Evolutionary conservation across 1,140 invertebrate species (phyloP), one percentile per base, ranked within the genome.

Genomic region (Druon quercuslanigerum): DNA sequence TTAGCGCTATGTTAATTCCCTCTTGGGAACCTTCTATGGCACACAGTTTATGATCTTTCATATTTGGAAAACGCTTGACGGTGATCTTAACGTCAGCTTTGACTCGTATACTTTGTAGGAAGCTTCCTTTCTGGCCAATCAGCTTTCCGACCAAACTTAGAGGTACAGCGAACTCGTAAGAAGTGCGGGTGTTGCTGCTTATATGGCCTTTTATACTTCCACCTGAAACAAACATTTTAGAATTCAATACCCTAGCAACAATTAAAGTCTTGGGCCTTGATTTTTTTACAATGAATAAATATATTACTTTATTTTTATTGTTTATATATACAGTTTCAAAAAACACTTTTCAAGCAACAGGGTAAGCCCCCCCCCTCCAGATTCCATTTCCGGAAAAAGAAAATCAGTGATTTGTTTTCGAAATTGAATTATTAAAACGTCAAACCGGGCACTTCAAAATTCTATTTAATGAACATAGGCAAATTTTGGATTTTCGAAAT

Each of bases 51-150:
- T 94, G 94, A 12, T 93, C 90, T 72, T 92, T 92, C 54, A 94
- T 93, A n/a, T 90, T 92, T 13, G 94, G 95, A 91, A 97, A 96
- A 84, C 94, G 94, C 88, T 95, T 95, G 8, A 99, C 93, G 71
- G 94, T 90, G 57, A 99, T 95, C 82, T 93, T 94, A 17, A 97
- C 95, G 82, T 95, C 93, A 1, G 96, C 95, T 82, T 95, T 94
- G 4, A 93, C 89, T 87, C 96, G 97, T 60, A 99, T 95, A 82
- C 93, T 93, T 72, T 95, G 95, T 14, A 99, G 94, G 90, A 95
- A 96, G n/a, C 92, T 91, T 20, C 97, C 97, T 82, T 95, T 94
- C 83, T 94, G 94, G 46, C 98, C 98, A 87, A 99, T 98, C 74
- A 99, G 92, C 51, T 95, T 93, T 16, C 98, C 98, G 78, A 98